These are phyloP conservation scores for Strix uralensis DNA, from an alignment of 2,113 vertebrate species.

Conservation along the genomic window DNA sequence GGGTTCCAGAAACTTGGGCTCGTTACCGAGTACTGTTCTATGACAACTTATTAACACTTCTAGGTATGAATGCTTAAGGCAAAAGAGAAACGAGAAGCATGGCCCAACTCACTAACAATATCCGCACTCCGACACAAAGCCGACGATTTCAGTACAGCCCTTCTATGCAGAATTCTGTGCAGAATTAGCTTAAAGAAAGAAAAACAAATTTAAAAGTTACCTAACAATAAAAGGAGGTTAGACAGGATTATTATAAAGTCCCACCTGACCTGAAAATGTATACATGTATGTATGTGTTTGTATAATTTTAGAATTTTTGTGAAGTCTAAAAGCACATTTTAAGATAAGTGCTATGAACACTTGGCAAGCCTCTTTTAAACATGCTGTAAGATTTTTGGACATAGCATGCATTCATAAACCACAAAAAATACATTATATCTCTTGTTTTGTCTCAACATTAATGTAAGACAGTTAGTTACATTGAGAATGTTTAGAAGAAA, in stretches of 20 bases:
- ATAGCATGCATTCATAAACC: neutral
- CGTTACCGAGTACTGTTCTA: neutral
- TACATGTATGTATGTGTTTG: neutral
- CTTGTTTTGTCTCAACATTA: constrained; percentile 46
- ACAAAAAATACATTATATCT: constrained; percentile 10
- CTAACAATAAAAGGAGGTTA: constrained; percentile 3
- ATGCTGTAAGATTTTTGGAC: constrained; percentile 33
- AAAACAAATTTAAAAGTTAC: constrained; percentile 13
- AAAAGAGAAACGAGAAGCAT: neutral
- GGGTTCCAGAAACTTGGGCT: neutral
- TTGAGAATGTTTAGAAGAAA: neutral
- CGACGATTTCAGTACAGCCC: neutral
- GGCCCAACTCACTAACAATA: neutral
- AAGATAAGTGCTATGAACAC: constrained; percentile 19
- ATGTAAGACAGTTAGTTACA: neutral
- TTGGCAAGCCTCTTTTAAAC: constrained; percentile 37
- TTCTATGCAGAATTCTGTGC: neutral
- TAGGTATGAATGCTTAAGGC: neutral
- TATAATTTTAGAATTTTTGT: constrained; percentile 29
- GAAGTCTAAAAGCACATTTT: neutral
- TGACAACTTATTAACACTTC: neutral
- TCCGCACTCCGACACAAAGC: neutral
- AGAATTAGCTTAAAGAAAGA: constrained; percentile 1
- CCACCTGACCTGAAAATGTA: constrained; percentile 35
- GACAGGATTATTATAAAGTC: constrained; percentile 3